Conservation (phyloP, 2,888 invertebrate genomes). For the Calameuta idolon region DNA sequence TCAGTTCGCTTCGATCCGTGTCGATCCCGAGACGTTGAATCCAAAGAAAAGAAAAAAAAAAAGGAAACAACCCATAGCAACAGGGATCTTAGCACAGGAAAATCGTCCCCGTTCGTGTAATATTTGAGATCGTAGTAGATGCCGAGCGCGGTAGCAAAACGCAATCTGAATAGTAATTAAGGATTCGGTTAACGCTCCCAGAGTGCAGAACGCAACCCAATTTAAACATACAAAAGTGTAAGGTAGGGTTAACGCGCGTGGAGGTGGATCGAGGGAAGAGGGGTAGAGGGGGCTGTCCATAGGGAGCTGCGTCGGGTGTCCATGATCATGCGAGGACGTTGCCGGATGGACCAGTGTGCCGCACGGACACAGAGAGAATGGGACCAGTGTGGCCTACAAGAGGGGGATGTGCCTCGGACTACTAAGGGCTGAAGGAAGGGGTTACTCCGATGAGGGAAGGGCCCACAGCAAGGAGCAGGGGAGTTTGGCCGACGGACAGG, state of each 20-base stretch:
- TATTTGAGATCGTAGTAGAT: constrained; percentile 25
- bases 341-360: neutral
- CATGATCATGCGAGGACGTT: too few relatives aligned
- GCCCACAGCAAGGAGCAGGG: constrained; percentile 5
- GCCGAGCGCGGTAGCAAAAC: constrained; percentile 15
- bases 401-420: constrained; percentile 15
- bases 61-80: too few relatives aligned
- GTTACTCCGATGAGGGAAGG: constrained; percentile 6
- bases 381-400: constrained; percentile 13
- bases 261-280: constrained; percentile 27
- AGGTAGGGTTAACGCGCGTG: constrained; percentile 43
- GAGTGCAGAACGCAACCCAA: constrained; percentile 58
- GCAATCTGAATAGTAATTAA: constrained; percentile 63
- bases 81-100: too few relatives aligned
- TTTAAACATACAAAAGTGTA: constrained; percentile 58
- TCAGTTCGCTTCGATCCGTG: too few relatives aligned
- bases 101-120: constrained; percentile 16
- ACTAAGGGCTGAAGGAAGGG: constrained; percentile 13
- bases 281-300: constrained; percentile 3
- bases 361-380: constrained; percentile 11
- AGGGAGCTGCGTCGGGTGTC: constrained; percentile 4
- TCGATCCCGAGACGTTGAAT: too few relatives aligned
- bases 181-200: constrained; percentile 58
- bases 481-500: constrained; percentile 3
- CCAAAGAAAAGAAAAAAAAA: too few relatives aligned